Evolutionary conservation across 2,888 invertebrate genomes (phyloP), one percentile per base, ranked within the genome.

Genomic region (Leucania comma): DNA sequence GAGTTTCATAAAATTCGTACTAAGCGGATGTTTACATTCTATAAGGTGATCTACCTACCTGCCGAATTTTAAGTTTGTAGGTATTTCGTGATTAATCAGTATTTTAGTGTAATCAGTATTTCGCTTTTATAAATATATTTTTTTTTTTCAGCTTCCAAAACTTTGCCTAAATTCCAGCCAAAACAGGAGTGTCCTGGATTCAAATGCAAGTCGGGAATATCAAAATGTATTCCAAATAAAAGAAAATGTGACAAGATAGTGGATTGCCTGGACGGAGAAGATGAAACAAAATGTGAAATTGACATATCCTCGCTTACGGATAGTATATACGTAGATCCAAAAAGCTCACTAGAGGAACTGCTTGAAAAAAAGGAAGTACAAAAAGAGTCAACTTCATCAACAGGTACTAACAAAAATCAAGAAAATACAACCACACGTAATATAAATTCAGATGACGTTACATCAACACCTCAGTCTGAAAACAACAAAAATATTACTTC

Each of bases 211-310:
- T 96, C 96, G 86, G 97, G 97, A 54, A 96, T 97, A 48, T 94
- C 96, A 12, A 97, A 96, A 88, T 98, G 98, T 89, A 93, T 98
- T 26, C 96, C 97, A 0, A 94, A 93, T 42, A 96, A 96, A 78
- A 93, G 96, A 78, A 96, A 96, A 64, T 98, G 98, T 91, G 97
- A 98, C 88, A 97, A 96, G 86, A 94, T 96, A 53, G 97, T 98
- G 0, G 97, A 98, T 88, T 98, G 98, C 86, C 92, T 98, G 35
- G 96, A 97, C 53, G 98, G 97, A 26, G 98, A 98, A 92, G 98
- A 98, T 92, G 98, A 98, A 95, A 90, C 96, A 0, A 96, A 97
- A 63, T 98, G 98, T 87, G 90, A 90, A 64, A 85, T 81, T 59
- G 89, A 14, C 68, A 65, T n/a, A 2, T 68, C 80, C 17, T 29